Percentiles rank a stretch among this genome's conserved stretches.
phyloP scores from a whole-genome alignment of 2,113 vertebrate genomes.

The Turnix velox region DNA sequence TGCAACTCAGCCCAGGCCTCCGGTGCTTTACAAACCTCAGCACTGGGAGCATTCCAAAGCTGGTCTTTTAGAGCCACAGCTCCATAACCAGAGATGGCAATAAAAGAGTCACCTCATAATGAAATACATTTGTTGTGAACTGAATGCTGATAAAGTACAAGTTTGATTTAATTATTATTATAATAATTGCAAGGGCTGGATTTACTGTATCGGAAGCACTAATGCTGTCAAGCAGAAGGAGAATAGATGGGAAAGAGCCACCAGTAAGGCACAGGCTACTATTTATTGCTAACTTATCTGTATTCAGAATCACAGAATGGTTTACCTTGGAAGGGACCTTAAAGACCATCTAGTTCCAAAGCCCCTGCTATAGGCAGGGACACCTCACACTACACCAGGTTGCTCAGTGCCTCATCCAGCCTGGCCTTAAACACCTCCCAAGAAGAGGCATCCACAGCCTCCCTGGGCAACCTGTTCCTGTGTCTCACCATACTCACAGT shows the following conservation, averaged over 20 bases:
- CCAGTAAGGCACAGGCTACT: neutral
- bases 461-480: no score
- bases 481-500: no score
- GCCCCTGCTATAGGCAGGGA: no score
- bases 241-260: neutral
- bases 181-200: neutral
- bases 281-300: conserved; percentile 1
- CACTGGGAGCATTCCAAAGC: fast-evolving
- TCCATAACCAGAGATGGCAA: neutral
- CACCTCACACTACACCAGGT: no score
- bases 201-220: neutral
- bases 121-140: neutral
- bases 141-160: neutral
- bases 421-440: no score
- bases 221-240: neutral
- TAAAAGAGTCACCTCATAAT: neutral
- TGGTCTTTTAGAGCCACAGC: fast-evolving
- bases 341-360: no score
- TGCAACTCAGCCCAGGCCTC: fast-evolving
- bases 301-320: no score
- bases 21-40: neutral
- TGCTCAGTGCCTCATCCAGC: no score
- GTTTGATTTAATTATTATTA: neutral
- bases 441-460: no score
- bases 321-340: no score